A percentile compares a stretch with the other conserved stretches of the same genome.
phyloP scores from a whole-genome alignment of 2,888 invertebrate genomes.

The Megamerina dolium region DNA sequence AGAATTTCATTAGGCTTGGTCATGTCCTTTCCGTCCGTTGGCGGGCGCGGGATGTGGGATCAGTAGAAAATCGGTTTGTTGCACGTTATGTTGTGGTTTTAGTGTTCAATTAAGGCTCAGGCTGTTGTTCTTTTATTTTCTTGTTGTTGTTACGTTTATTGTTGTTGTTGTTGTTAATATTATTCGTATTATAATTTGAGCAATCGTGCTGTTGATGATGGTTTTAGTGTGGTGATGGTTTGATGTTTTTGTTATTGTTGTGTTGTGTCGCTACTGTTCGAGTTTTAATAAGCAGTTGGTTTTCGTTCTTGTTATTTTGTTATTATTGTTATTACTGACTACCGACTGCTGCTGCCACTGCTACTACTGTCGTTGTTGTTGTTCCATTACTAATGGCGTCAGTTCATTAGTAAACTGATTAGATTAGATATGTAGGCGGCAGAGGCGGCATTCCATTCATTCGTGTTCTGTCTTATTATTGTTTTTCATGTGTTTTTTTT shows the following conservation, averaged over 20 bases:
- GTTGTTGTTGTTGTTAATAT: neutral
- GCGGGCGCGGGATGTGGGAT: neutral
- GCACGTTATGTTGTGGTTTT: neutral
- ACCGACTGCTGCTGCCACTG: too few relatives aligned
- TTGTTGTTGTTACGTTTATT: neutral
- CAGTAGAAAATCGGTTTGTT: too few relatives aligned
- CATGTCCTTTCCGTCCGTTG: slow-evolving; percentile 1
- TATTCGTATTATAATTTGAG: slow-evolving; percentile 23
- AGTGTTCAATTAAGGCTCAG: neutral
- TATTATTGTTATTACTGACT: too few relatives aligned
- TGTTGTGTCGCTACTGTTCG: slow-evolving; percentile 12
- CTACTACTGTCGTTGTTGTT: too few relatives aligned
- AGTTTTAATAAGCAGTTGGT: too few relatives aligned
- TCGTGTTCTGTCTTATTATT: too few relatives aligned
- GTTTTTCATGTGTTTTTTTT: too few relatives aligned
- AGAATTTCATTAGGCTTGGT: slow-evolving; percentile 33
- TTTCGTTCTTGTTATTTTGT: too few relatives aligned
- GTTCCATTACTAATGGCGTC: slow-evolving; percentile 40
- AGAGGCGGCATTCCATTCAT: too few relatives aligned
- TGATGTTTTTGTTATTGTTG: slow-evolving; percentile 21
- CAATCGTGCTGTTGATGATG: too few relatives aligned
- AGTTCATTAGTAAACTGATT: slow-evolving; percentile 36
- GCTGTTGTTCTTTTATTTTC: neutral
- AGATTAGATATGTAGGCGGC: too few relatives aligned
- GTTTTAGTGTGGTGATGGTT: too few relatives aligned